Evolutionary conservation across 2,113 vertebrate genomes (phyloP).

Genomic region (Agelaius tricolor): DNA sequence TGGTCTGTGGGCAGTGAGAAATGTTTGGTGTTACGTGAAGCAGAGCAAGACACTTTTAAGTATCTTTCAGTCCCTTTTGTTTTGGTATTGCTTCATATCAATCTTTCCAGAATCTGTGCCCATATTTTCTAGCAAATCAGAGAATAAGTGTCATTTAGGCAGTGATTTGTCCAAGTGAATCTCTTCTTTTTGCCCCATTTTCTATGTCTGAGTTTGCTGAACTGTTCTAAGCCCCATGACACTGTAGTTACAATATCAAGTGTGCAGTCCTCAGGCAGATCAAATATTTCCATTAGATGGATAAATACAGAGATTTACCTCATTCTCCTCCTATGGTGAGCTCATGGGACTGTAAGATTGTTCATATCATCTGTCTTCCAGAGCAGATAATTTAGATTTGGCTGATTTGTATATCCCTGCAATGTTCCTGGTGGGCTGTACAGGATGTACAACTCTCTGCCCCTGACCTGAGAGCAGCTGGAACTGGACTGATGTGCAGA

Average conservation of each 20-base stretch:
- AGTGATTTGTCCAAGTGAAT: background rate
- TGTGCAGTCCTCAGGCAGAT: background rate
- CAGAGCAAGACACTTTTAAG: background rate
- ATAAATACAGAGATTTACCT: background rate
- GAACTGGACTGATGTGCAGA: background rate
- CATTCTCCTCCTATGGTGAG: background rate
- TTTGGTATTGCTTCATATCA: background rate
- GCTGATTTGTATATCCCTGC: background rate
- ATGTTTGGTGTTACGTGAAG: background rate
- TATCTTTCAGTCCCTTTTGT: background rate
- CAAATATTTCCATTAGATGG: background rate
- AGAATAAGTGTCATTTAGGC: background rate
- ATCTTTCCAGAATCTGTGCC: background rate
- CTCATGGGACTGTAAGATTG: background rate
- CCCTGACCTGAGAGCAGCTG: background rate
- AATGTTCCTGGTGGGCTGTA: background rate
- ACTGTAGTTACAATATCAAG: background rate
- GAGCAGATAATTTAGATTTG: background rate
- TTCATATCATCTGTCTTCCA: background rate
- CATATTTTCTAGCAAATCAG: background rate
- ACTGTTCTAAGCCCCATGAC: rapidly evolving
- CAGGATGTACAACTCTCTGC: background rate
- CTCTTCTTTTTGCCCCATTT: background rate
- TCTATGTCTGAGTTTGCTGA: background rate
- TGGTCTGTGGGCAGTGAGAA: background rate